Base-by-base conservation (phyloP, 1,140 invertebrate species). In the Leptinotarsa lineolata region DNA sequence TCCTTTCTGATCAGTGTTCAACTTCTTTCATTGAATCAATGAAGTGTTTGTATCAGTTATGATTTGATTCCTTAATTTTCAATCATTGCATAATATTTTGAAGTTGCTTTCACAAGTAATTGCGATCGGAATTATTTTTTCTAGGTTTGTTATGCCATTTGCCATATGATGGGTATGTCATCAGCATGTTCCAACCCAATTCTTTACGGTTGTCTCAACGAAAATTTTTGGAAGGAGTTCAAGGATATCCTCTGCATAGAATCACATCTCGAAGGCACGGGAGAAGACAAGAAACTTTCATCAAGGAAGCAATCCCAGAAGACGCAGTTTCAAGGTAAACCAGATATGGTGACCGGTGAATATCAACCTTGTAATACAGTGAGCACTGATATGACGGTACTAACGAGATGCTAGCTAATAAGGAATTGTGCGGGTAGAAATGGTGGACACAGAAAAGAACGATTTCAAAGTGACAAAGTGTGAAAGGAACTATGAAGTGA, bases 131-230 rank as follows among this genome's bases (percentile, higher is more conserved):
- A 39, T 39, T 11, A 39, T 39, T 39, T 39, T 39, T 75, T 75
- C 1, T 72, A 77, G 76, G 72, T 92, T 74, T 85, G 86, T 0
- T 93, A 92, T 82, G 92, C 93, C n/a, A 86, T 94, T 15, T 95
- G 94, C 81, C 94, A 95, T 80, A 91, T 95, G 91, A 89, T 93
- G 74, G 91, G 91, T 81, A 92, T 94, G 92, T 91, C 91, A 2
- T 92, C 91, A 58, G 93, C 94, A 15, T 94, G 93, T 78, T 92
- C 93, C 21, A 95, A 96, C 85, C 94, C 94, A 0, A 92, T 99
- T 77, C 88, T 99, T 5, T 99, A 99, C 86, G 97, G 97, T 61
- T 99, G 97, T 95, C 91, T 99, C 85, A 99, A 99, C 86, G 97
- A 99, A 74, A 98, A 97, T 85, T 99, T 99, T 85, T 90, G 95